Base-by-base conservation (phyloP, 2,797 vertebrate genomes). In the Muscicapa striata region DNA sequence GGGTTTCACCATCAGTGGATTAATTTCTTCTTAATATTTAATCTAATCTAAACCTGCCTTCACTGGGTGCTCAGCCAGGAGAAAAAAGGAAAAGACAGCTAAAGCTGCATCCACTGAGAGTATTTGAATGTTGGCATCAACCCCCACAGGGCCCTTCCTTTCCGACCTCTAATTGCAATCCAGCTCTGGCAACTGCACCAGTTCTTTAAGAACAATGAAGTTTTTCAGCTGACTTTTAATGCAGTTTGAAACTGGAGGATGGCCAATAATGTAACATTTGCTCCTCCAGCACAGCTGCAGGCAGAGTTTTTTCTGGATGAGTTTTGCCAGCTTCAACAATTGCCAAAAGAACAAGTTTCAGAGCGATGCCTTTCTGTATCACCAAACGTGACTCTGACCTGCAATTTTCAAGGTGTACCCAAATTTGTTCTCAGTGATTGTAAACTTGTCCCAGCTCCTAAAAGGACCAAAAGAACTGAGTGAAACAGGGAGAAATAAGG, bases 171-270 rank as follows among this genome's bases (percentile, higher is more conserved):
- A 89, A 92, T 22, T 96, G 89, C 79, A 78, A 92, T 58, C 74
- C 85, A 84, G n/a, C 55, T 79, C 94, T 95, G 91, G 88, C 93
- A 95, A 84, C 74, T 76, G 15, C 51, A 72, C 13, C 81, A 72
- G 26, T 78, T 93, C 59, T 83, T 96, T 58, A 94, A 96, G 91
- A 96, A 96, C 93, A 94, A 95, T 91, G 91, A 95, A 93, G 90
- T 88, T 94, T 95, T 96, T 94, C 95, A 95, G 94, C 87, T 96
- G 94, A 94, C 93, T 96, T 96, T 96, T 91, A 94, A 87, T 90
- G 90, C 95, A 90, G 73, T 78, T 91, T 88, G 90, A 69, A 95
- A 59, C 93, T 95, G 95, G 91, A 80, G 38, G 59, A 57, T 62
- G 62, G 93, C 96, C 95, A 96, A 13, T 19, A 84, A 75, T 15